Percentiles rank a stretch among this genome's conserved stretches.
These are phyloP conservation scores for Catostomus latipinnis DNA, from an alignment of 2,797 vertebrate species.

Conservation along the genomic window DNA sequence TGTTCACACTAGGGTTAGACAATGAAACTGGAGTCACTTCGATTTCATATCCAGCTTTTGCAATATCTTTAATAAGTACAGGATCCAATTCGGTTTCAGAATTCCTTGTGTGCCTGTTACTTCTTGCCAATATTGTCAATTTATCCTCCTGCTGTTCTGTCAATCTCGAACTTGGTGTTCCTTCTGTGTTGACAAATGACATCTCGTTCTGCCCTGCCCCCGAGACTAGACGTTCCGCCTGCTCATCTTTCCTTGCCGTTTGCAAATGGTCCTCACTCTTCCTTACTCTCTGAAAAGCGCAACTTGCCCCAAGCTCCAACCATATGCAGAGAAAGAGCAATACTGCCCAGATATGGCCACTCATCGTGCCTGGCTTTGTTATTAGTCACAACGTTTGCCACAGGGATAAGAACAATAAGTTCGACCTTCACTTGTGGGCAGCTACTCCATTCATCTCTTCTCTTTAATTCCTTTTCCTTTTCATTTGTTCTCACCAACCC, in stretches of 20 bases:
- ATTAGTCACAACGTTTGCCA: slow-evolving; percentile 48
- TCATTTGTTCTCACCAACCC: slow-evolving; percentile 25
- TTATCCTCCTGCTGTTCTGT: neutral
- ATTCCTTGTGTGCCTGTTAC: no score
- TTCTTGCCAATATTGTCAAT: neutral
- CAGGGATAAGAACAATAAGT: slow-evolving; percentile 31
- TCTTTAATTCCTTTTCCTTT: slow-evolving; percentile 37
- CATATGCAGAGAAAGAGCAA: slow-evolving; percentile 51
- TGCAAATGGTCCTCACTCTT: slow-evolving; percentile 10
- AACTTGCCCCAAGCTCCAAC: slow-evolving; percentile 27
- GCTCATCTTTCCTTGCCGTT: neutral
- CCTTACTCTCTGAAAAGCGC: slow-evolving; percentile 5
- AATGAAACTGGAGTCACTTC: slow-evolving; percentile 22
- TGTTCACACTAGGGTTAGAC: neutral
- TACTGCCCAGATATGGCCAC: slow-evolving; percentile 31
- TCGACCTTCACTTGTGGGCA: slow-evolving; percentile 28
- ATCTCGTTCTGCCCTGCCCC: slow-evolving; percentile 25
- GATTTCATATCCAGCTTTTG: slow-evolving; percentile 12
- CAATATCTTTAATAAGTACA: neutral
- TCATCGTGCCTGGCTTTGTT: slow-evolving; percentile 47
- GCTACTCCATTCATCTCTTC: slow-evolving; percentile 48
- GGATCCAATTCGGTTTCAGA: slow-evolving; percentile 5
- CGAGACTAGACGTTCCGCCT: slow-evolving; percentile 4
- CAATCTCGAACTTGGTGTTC: neutral
- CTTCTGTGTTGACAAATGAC: slow-evolving; percentile 10